These are phyloP conservation scores for Falco punctatus DNA, from an alignment of 2,113 vertebrate species.

Conservation along the genomic window DNA sequence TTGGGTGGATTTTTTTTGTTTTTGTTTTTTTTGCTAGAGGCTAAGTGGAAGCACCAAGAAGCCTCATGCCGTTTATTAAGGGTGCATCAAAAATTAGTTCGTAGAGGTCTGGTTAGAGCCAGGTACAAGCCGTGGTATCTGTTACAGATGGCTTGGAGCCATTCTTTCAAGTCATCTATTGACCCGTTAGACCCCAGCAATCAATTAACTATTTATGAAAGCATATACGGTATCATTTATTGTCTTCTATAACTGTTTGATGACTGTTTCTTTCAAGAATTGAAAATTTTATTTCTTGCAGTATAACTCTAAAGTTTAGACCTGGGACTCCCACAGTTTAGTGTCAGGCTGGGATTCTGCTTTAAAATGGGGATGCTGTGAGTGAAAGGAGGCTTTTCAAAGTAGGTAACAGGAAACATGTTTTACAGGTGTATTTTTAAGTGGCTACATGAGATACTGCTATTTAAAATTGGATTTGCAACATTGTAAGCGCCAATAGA, in stretches of 20 bases:
- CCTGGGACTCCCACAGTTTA: neutral
- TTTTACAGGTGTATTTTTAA: neutral
- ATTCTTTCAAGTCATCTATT: neutral
- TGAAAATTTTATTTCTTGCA: neutral
- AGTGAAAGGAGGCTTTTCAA: neutral
- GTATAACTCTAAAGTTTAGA: neutral
- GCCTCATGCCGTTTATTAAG: neutral
- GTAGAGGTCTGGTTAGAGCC: neutral
- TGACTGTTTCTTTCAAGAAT: neutral
- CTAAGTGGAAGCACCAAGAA: neutral
- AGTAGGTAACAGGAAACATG: neutral
- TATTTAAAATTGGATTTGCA: neutral
- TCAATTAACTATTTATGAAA: slow-evolving; percentile 20
- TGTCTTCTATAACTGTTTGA: neutral
- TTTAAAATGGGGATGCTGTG: neutral
- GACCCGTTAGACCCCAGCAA: neutral
- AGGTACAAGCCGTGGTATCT: neutral
- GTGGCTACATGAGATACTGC: neutral
- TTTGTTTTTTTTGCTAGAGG: neutral
- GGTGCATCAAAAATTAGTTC: neutral
- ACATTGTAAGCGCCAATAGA: neutral
- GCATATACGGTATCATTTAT: neutral
- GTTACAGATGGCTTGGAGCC: slow-evolving; percentile 8
- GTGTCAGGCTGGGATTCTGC: neutral
- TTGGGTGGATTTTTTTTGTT: neutral